These are phyloP conservation scores for Scytalopus superciliaris DNA, from an alignment of 2,113 vertebrate genomes.

Conservation along the genomic window DNA sequence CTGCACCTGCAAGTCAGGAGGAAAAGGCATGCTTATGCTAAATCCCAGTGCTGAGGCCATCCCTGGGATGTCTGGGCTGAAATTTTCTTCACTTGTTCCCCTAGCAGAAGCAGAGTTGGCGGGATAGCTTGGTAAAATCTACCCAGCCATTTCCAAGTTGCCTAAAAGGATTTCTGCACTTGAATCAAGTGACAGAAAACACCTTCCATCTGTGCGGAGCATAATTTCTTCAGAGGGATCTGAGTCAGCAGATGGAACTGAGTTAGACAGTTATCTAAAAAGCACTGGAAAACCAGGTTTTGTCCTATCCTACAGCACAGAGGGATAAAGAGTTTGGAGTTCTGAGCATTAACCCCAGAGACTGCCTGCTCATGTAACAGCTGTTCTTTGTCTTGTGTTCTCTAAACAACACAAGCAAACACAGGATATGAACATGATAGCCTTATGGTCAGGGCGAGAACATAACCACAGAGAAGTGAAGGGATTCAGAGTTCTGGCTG, in stretches of 20 bases:
- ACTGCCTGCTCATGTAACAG: constrained; percentile 14
- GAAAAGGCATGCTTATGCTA: background rate
- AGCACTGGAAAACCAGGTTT: background rate
- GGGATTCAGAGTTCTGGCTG: background rate
- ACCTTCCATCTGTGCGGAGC: constrained; percentile 18
- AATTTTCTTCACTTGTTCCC: background rate
- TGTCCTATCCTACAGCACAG: background rate
- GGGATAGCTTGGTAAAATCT: background rate
- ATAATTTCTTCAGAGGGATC: background rate
- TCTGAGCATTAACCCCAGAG: background rate
- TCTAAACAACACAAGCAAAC: constrained; percentile 54
- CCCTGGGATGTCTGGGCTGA: background rate
- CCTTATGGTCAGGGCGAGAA: background rate
- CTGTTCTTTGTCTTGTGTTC: constrained; percentile 46
- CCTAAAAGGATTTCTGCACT: constrained; percentile 26
- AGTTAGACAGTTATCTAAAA: constrained; percentile 26
- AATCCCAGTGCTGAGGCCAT: background rate
- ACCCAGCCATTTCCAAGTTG: constrained; percentile 4
- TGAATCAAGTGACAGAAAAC: constrained; percentile 27
- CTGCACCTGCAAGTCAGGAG: background rate
- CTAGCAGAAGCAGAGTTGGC: background rate
- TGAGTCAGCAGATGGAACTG: constrained; percentile 51
- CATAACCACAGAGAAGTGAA: background rate
- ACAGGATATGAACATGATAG: constrained; percentile 47
- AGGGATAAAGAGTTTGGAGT: background rate